Conservation (phyloP, 2,888 invertebrate genomes). For the Drosophila conformis region DNA sequence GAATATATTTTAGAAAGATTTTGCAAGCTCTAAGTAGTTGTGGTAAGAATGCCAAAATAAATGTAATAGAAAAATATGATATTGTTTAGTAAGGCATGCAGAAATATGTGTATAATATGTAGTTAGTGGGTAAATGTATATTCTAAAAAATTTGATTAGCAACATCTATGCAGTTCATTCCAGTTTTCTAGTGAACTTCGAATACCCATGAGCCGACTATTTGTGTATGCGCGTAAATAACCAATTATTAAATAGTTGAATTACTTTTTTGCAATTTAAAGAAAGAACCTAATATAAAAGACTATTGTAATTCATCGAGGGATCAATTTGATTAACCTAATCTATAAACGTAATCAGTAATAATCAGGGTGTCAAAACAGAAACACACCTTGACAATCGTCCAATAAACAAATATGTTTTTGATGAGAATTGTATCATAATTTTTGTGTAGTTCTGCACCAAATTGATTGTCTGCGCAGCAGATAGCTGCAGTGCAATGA, state of each 20-base stretch:
- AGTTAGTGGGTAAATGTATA: slow-evolving; percentile 17
- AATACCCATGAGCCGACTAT: slow-evolving; percentile 12
- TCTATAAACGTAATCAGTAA: not conserved
- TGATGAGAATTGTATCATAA: no score
- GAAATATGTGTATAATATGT: slow-evolving; percentile 36
- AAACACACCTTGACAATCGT: no score
- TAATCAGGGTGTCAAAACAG: not conserved
- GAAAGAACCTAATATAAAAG: not conserved
- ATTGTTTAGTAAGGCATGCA: slow-evolving; percentile 61
- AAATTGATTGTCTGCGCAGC: slow-evolving; percentile 55
- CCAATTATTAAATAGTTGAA: not conserved
- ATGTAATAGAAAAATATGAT: slow-evolving; percentile 57
- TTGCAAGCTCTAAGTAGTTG: slow-evolving; percentile 58
- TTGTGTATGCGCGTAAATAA: slow-evolving; percentile 9
- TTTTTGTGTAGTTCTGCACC: slow-evolving; percentile 25
- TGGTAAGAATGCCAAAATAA: slow-evolving; percentile 60
- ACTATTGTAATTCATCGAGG: not conserved
- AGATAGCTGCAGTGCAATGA: slow-evolving; percentile 35
- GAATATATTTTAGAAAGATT: slow-evolving; percentile 36
- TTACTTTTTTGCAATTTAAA: not conserved
- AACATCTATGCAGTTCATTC: slow-evolving; percentile 9
- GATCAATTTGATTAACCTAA: not conserved
- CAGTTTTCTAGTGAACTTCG: slow-evolving; percentile 12
- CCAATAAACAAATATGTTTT: not conserved
- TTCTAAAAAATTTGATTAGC: slow-evolving; percentile 2